Conservation (phyloP, 2,113 vertebrate species). For the Dicaeum eximium region DNA sequence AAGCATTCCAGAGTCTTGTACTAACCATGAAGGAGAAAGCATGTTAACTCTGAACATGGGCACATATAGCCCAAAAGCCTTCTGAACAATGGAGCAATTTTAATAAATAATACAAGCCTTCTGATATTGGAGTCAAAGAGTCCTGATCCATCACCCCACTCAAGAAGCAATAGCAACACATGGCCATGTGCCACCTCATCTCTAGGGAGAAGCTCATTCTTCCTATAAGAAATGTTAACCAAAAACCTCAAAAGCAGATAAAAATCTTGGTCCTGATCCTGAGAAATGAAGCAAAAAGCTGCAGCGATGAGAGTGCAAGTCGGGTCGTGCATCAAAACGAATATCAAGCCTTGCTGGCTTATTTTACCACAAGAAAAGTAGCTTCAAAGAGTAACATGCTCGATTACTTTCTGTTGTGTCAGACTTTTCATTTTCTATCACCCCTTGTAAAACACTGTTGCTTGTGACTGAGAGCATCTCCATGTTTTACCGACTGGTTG, state of each 20-base stretch:
- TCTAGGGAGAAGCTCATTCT: neutral
- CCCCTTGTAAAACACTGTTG: neutral
- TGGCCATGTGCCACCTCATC: neutral
- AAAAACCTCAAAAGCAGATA: neutral
- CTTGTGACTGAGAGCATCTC: neutral
- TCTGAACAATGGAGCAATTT: no score
- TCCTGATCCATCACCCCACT: no score
- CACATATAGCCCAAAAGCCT: no score
- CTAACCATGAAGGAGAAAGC: no score
- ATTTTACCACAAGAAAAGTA: neutral
- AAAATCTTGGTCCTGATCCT: neutral
- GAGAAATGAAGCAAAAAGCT: neutral
- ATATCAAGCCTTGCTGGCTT: neutral
- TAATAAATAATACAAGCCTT: no score
- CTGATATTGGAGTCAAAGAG: no score
- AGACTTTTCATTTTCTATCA: neutral
- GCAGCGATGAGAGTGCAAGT: neutral
- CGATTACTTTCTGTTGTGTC: neutral
- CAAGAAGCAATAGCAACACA: no score
- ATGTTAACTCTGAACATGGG: no score
- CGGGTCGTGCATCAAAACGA: neutral
- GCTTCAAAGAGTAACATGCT: neutral
- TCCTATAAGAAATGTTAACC: neutral
- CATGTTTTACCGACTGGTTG: neutral
- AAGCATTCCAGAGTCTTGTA: no score